Base-by-base conservation (phyloP, 2,113 vertebrate species). In the Peromyscus polionotus region DNA sequence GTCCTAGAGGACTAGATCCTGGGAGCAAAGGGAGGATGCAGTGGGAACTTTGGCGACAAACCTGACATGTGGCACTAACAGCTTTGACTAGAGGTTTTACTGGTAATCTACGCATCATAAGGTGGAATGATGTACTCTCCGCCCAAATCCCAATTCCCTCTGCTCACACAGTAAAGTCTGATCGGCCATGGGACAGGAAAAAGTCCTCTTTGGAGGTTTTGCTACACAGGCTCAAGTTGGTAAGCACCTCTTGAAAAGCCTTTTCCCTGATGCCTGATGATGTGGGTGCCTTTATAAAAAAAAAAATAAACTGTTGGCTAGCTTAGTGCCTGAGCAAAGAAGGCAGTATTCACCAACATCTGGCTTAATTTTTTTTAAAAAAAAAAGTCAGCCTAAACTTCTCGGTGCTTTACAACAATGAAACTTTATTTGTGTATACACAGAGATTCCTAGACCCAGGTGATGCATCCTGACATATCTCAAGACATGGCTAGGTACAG, bases 281-380 rank as follows among this genome's bases (percentile, higher is more conserved):
- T 17, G 33, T 36, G 17, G 68, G 36, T 19, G 36, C 36, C 68
- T n/a, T 72, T n/a, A 36, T 36, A n/a, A 72, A 72, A n/a, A 16
- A n/a, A n/a, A 3, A 36, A 70, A 36, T 17, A 36, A 70, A n/a
- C 16, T 17, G 6, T n/a, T 17, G 36, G 68, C 16, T 19, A n/a
- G 5, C 68, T n/a, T 70, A n/a, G 68, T 1, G 28, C 65, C 11
- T 10, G 28, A 31, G 65, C 31, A n/a, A n/a, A n/a, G 68, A 70
- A 70, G 14, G 68, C 68, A 70, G 31, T 68, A 13, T 33, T 36
- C 65, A 26, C 28, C 11, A 31, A 51, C 16, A 57, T 57, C 79
- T 20, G 51, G 4, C 0, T 2, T 22, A 13, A 4, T 4, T 13
- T 0, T 12, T 57, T 57, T 81, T n/a, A 42, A 42, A 42, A 42